These are phyloP conservation scores for Villa cingulata DNA, from an alignment of 2,888 invertebrate species.

Conservation along the genomic window DNA sequence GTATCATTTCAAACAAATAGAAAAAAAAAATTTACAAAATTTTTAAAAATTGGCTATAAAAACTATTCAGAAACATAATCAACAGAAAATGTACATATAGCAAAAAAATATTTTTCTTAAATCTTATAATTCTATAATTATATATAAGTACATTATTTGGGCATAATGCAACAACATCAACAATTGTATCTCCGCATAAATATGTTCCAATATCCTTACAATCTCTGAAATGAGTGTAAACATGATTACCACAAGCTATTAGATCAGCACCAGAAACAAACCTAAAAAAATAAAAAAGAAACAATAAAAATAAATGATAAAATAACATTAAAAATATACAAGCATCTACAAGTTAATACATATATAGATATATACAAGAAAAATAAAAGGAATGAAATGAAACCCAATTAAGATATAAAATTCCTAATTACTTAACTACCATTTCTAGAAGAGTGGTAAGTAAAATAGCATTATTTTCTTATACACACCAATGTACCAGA, in stretches of 20 bases:
- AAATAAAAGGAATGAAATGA: too few relatives aligned
- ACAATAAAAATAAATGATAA: neutral
- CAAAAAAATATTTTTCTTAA: too few relatives aligned
- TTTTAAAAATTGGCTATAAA: neutral
- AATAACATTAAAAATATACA: too few relatives aligned
- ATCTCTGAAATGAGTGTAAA: conserved; percentile 78
- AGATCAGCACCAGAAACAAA: conserved; percentile 73
- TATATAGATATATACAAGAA: too few relatives aligned
- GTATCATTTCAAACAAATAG: conserved; percentile 4
- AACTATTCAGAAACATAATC: neutral
- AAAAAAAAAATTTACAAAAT: neutral
- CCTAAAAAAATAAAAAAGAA: conserved; percentile 42
- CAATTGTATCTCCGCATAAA: conserved; percentile 74
- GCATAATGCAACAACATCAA: conserved; percentile 62
- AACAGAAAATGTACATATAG: too few relatives aligned
- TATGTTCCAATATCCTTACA: conserved; percentile 81
- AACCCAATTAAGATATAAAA: too few relatives aligned
- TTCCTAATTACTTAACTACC: too few relatives aligned
- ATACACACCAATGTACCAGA: too few relatives aligned
- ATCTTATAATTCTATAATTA: too few relatives aligned
- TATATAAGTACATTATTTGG: conserved; percentile 31
- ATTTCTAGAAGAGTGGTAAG: too few relatives aligned
- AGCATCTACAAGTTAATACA: too few relatives aligned
- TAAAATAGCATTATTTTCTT: too few relatives aligned
- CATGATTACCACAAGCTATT: conserved; percentile 69